Conservation (phyloP, 92 coral and sea anemone species). For the Desmophyllum pertusum region DNA sequence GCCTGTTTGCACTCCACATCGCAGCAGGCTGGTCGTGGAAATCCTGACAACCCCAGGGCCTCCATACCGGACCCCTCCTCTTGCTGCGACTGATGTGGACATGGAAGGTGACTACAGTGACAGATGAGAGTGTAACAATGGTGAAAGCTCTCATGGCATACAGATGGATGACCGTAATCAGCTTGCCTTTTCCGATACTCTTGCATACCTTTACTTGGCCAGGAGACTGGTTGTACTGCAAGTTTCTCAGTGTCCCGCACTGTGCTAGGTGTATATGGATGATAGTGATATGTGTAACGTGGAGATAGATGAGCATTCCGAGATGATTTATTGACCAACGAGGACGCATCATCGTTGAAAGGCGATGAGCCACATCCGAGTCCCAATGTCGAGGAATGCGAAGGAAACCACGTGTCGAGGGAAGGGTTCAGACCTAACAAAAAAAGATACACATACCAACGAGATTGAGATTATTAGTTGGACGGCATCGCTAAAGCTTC, state of each 20-base stretch:
- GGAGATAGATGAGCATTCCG: background rate
- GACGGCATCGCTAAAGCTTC: background rate
- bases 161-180: background rate
- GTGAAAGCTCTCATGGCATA: background rate
- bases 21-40: no score
- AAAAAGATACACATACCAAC: background rate
- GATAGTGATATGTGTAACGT: background rate
- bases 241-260: background rate
- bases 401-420: background rate
- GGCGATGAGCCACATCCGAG: background rate
- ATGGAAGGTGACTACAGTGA: background rate
- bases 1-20: background rate
- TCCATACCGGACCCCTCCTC: no score
- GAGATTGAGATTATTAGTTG: no score
- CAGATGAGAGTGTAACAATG: background rate
- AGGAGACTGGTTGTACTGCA: background rate
- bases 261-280: background rate
- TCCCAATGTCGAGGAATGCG: background rate
- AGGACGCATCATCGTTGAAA: background rate
- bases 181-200: background rate
- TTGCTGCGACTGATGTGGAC: background rate
- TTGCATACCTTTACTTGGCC: background rate
- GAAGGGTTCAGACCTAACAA: background rate
- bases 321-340: background rate
- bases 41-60: no score